phyloP scores from a whole-genome alignment of 1,140 invertebrate genomes.

The honey bee (Apis mellifera) region DNA sequence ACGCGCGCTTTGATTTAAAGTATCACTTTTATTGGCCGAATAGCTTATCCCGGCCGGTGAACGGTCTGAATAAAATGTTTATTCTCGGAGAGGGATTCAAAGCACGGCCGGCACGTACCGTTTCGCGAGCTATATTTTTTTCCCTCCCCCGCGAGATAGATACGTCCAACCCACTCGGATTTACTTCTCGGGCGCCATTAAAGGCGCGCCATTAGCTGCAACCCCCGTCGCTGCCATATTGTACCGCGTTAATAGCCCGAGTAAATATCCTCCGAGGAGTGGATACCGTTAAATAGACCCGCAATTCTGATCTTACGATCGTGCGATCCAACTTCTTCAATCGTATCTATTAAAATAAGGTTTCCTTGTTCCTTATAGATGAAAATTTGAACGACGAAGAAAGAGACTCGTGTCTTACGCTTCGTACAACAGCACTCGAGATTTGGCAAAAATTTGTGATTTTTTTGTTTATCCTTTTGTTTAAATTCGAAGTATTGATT shows the following conservation, averaged over 20 bases:
- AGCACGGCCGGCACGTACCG: conserved; percentile 41
- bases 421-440: too few species aligned
- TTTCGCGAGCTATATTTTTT: conserved; percentile 52
- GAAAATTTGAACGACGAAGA: not conserved
- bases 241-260: conserved; percentile 43
- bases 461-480: too few species aligned
- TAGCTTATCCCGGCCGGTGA: conserved; percentile 19
- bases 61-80: conserved; percentile 43
- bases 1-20: conserved; percentile 39
- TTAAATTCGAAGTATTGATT: too few species aligned
- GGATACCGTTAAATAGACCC: conserved; percentile 60
- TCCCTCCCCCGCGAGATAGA: conserved; percentile 24
- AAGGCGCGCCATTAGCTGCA: conserved; percentile 57
- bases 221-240: conserved; percentile 4
- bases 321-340: conserved; percentile 46
- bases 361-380: not conserved
- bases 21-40: conserved; percentile 43
- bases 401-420: not conserved
- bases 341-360: conserved; percentile 45
- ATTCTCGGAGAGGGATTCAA: conserved; percentile 55
- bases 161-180: conserved; percentile 52
- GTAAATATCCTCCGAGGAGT: conserved; percentile 52
- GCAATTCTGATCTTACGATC: conserved; percentile 44
- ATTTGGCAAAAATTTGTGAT: too few species aligned
- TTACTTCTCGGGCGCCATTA: conserved; percentile 52